Evolutionary conservation across 2,113 vertebrate species (phyloP), one percentile per base, ranked within the genome.

Genomic region (Orthonyx spaldingii): DNA sequence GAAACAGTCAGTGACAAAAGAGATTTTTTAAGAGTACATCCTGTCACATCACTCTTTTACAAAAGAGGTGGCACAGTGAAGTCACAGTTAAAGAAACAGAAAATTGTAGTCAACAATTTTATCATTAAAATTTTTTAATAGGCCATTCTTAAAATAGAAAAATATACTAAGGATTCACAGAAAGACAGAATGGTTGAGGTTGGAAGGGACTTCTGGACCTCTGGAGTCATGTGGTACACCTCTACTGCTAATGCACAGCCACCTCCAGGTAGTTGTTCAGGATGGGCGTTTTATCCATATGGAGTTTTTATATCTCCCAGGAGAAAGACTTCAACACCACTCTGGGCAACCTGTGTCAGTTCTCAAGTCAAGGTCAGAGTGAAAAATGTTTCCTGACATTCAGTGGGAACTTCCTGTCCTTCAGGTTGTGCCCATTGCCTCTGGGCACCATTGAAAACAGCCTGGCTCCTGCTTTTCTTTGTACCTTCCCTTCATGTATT

Each of bases 301-400:
- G 13, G 1, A 5, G n/a, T n/a, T 47, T 66, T 28, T 61, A 2
- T 27, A 71, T 19, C 15, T 52, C 10, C 8, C 27, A 23, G 13
- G 13, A 44, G 8, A 35, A 24, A 18, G 3, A 59, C 4, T 53
- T 17, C n/a, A 66, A 5, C 16, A 61, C 3, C 2, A 5, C 27
- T 42, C 17, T 17, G 18, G 22, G 21, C 5, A 91, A 11, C 6
- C 6, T 78, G 10, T 59, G 35, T 12, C 14, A 5, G 8, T 28
- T 6, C 4, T 53, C 2, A 1, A 32, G n/a, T 69, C n/a, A 56
- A 2, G 2, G 23, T 37, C 11, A 27, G 9, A 24, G 17, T 3
- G 16, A 60, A 70, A 79, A 57, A 1, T 9, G 0, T 72, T 89
- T 78, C 23, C 14, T 10, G 22, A 57, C 28, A 6, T 37, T 77